Evolutionary conservation across 2,113 vertebrate genomes (phyloP), one percentile per base, ranked within the genome.

Genomic region (Zosterops pallidus): DNA sequence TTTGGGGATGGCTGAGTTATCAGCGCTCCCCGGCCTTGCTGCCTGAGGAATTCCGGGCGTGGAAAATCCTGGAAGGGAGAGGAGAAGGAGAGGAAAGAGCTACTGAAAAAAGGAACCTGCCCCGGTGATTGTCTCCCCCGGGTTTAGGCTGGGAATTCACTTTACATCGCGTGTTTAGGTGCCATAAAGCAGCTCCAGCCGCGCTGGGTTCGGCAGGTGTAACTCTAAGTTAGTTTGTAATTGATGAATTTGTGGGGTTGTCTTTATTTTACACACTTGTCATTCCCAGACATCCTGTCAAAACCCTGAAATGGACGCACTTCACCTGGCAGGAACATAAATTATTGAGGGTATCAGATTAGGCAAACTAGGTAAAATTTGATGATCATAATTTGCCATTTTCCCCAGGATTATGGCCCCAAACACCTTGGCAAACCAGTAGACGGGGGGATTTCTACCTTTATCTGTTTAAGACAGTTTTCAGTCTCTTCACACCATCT

Each of bases 161-260:
- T 71, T 57, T 8, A 46, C 13, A 3, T 2, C 0, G 9, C 0
- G 1, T 3, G 1, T 42, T 78, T 52, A 65, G 13, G 47, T 0
- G 35, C 26, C 35, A 7, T 0, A 4, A 14, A 12, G 14, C 52
- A n/a, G 6, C 20, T 60, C 26, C 25, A 25, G 76, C 26, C 1
- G 0, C 11, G 0, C 25, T 3, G 37, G 5, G 5, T 5, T n/a
- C 63, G 11, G 62, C 41, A 50, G 14, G 15, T 1, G 3, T 0
- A 52, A 82, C 44, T 23, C 22, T 2, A 4, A 46, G 42, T 37
- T 56, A 37, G 44, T 77, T 35, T 3, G n/a, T 4, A 52, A 59
- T 2, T 11, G 50, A 26, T 0, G 1, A 14, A 35, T 52, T 68
- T 82, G 46, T 71, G 44, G 62, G 65, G 41, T 31, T 67, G 4